Base-by-base conservation (phyloP, 2,797 vertebrate species). In the Spinus pinus region DNA sequence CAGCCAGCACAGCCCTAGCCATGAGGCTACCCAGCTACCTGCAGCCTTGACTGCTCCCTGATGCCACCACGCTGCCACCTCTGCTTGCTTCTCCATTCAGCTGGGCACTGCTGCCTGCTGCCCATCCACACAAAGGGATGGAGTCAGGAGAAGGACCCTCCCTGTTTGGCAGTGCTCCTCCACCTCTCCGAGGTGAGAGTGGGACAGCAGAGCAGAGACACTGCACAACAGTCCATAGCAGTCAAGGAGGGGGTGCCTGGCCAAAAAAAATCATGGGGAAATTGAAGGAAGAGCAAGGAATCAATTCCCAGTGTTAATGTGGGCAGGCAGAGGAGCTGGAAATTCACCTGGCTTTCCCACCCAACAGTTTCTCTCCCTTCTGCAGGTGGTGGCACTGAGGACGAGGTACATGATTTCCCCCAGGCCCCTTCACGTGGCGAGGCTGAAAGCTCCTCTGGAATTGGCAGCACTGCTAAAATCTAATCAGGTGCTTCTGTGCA, bases 401-500 rank as follows among this genome's bases (percentile, higher is more conserved):
- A 79, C 0, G 0, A 86, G 24, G 61, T 28, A 39, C 9, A 23
- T 86, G 71, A 93, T 96, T 95, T 96, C 90, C 94, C 95, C 3
- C 5, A 90, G 77, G 95, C 78, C 74, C 2, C 0, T 47, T 90
- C 77, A 51, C 0, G 0, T 75, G 0, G 1, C 0, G 0, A 84
- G 56, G 80, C 60, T 90, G 66, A 94, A 90, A 88, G 87, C 74
- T 91, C 25, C 93, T 92, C 84, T 2, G 0, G 77, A 97, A 84
- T 73, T 96, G 95, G 94, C 93, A 95, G 80, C 10, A 0, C 73
- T 2, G 2, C 82, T 96, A 57, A 94, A 95, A 84, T 94, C 85
- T 96, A 94, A 96, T 96, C 94, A 96, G 96, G 82, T 96, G 77
- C 91, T 94, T 86, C 77, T 96, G 92, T 11, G 49, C 78, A 96